Evolutionary conservation across 2,113 vertebrate species (phyloP).

Genomic region (Accipiter virgatus): DNA sequence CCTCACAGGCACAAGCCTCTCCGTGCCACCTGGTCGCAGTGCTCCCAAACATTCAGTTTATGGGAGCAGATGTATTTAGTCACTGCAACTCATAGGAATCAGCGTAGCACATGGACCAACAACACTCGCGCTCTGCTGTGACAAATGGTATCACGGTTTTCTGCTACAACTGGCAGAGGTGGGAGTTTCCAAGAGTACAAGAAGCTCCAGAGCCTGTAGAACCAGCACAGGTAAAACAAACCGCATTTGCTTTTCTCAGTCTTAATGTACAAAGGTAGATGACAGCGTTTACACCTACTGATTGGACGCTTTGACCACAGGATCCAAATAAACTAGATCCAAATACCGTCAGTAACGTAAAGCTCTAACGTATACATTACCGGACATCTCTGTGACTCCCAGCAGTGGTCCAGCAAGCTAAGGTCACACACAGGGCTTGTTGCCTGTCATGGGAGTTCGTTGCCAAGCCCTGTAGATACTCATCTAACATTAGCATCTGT

Average conservation of each 20-base stretch:
- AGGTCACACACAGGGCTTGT: conserved; percentile 36
- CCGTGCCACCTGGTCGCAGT: neutral
- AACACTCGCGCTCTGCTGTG: neutral
- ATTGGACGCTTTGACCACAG: neutral
- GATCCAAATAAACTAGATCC: neutral
- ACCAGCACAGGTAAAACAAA: neutral
- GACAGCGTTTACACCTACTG: neutral
- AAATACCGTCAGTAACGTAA: neutral
- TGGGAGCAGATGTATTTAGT: neutral
- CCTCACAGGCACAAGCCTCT: neutral
- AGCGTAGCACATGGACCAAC: neutral
- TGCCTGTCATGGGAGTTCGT: neutral
- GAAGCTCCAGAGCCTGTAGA: neutral
- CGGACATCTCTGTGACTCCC: neutral
- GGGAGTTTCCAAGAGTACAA: neutral
- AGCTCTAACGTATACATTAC: neutral
- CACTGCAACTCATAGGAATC: neutral
- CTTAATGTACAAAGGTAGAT: neutral
- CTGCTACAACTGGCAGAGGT: neutral
- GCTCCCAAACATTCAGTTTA: neutral
- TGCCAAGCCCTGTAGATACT: conserved; percentile 19
- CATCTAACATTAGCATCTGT: conserved; percentile 55
- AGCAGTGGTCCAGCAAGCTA: neutral
- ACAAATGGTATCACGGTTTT: neutral
- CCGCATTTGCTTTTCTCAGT: neutral